Percentiles rank a stretch among this genome's conserved stretches.
These are phyloP conservation scores for Xiphias gladius DNA, from an alignment of 2,113 vertebrate species.

Conservation along the genomic window DNA sequence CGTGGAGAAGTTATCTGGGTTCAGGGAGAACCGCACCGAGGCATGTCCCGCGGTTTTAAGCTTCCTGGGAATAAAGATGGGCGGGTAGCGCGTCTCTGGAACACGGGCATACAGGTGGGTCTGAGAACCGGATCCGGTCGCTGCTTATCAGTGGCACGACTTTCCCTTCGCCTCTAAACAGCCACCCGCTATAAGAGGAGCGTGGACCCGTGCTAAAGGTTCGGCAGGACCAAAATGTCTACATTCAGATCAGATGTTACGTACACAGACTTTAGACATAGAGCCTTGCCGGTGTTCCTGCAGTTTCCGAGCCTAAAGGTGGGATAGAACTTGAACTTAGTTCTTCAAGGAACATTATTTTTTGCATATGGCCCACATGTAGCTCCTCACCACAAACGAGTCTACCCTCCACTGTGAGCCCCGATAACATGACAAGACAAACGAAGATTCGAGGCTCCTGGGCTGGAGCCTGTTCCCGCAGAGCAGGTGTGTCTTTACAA, in stretches of 20 bases:
- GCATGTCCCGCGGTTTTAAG: slow-evolving; percentile 54
- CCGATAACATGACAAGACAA: not conserved
- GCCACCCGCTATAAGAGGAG: slow-evolving; percentile 44
- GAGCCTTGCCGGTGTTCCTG: not conserved
- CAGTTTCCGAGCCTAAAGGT: not conserved
- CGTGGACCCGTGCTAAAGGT: slow-evolving; percentile 34
- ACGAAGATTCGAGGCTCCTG: not conserved
- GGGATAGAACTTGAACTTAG: slow-evolving; percentile 2
- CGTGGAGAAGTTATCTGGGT: slow-evolving; percentile 74
- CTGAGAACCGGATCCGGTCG: slow-evolving; percentile 14
- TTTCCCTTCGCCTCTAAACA: slow-evolving; percentile 40
- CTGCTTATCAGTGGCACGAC: slow-evolving; percentile 35
- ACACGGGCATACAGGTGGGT: slow-evolving; percentile 75
- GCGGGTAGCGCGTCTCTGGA: slow-evolving; percentile 42
- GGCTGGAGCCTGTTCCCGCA: not conserved
- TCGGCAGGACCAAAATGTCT: slow-evolving; percentile 23
- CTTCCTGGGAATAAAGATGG: slow-evolving; percentile 34
- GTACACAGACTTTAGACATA: slow-evolving; percentile 9
- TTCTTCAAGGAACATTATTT: not conserved
- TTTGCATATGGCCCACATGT: not conserved
- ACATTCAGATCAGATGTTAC: slow-evolving; percentile 9
- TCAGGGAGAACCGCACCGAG: slow-evolving; percentile 55
- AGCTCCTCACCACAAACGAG: not conserved
- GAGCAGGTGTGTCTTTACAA: slow-evolving; percentile 19
- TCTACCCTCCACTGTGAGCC: not conserved